Evolutionary conservation across 2,888 invertebrate species (phyloP).

Genomic region (Koerneria pararmatus): DNA sequence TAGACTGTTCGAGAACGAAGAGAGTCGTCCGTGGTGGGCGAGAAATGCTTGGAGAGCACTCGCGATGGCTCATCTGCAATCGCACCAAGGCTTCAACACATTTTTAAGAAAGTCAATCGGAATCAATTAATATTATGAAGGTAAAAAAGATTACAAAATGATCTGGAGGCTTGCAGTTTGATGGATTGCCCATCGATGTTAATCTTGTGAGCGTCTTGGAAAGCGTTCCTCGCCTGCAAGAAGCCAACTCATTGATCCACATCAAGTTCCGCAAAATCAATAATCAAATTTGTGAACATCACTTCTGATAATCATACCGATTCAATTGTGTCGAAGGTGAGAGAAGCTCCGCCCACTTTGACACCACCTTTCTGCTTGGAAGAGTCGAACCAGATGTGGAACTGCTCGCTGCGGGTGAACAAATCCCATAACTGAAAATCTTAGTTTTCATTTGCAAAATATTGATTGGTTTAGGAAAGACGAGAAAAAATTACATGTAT

Average conservation of each 20-base stretch:
- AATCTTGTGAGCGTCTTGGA: constrained; percentile 5
- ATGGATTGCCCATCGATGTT: constrained; percentile 2
- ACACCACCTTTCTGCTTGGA: neutral
- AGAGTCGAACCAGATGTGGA: constrained; percentile 15
- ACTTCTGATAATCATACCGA: neutral
- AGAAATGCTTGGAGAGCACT: neutral
- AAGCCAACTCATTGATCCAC: too few relatives aligned
- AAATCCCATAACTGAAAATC: constrained; percentile 6
- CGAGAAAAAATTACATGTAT: too few relatives aligned
- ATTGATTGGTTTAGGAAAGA: too few relatives aligned
- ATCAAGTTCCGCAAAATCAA: neutral
- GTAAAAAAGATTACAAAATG: constrained; percentile 14
- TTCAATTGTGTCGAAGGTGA: constrained; percentile 18
- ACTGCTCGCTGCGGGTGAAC: constrained; percentile 3
- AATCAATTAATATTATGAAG: neutral
- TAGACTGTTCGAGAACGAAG: constrained; percentile 2
- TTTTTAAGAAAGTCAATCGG: neutral
- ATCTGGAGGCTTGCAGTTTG: constrained; percentile 7
- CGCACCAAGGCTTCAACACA: neutral
- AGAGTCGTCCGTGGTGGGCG: neutral
- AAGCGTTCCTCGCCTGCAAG: constrained; percentile 14
- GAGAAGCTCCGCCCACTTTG: constrained; percentile 13
- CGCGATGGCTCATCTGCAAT: constrained; percentile 9
- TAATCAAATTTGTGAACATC: neutral
- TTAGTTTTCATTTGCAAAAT: neutral